A percentile compares a stretch with the other conserved stretches of the same genome.
Conservation (phyloP, 2,113 vertebrate genomes). For the Chelonoidis abingdonii region DNA sequence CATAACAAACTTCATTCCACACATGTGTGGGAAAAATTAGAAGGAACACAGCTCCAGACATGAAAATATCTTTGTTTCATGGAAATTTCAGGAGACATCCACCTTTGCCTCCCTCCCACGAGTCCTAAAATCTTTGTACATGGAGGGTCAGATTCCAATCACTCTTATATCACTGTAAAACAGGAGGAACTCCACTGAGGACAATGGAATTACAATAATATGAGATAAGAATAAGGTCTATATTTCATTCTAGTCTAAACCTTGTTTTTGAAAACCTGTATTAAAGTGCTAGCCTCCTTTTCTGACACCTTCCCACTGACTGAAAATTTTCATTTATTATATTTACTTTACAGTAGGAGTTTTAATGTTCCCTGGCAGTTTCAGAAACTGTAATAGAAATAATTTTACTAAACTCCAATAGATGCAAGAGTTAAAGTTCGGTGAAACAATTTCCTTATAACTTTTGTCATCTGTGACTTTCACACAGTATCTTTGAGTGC, state of each 20-base stretch:
- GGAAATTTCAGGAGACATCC: neutral
- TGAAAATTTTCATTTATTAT: neutral
- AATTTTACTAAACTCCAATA: neutral
- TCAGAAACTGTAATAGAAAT: neutral
- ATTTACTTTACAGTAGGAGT: neutral
- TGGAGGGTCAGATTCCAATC: neutral
- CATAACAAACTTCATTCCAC: no score
- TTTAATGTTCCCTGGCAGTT: neutral
- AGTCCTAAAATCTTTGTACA: neutral
- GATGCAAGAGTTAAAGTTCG: neutral
- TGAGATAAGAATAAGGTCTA: neutral
- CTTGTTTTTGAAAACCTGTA: neutral
- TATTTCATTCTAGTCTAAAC: neutral
- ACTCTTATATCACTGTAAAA: neutral
- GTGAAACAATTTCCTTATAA: slow-evolving; percentile 10
- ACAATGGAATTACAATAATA: neutral
- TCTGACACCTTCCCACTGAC: neutral
- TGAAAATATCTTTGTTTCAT: neutral
- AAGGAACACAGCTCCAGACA: neutral
- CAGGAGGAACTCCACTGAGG: neutral
- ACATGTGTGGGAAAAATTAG: no score
- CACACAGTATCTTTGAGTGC: slow-evolving; percentile 59
- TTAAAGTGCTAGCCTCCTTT: neutral
- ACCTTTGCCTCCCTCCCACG: neutral
- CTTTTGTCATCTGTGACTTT: slow-evolving; percentile 59